Conservation (phyloP, 2,888 invertebrate species). For the Drosophila yooni region DNA sequence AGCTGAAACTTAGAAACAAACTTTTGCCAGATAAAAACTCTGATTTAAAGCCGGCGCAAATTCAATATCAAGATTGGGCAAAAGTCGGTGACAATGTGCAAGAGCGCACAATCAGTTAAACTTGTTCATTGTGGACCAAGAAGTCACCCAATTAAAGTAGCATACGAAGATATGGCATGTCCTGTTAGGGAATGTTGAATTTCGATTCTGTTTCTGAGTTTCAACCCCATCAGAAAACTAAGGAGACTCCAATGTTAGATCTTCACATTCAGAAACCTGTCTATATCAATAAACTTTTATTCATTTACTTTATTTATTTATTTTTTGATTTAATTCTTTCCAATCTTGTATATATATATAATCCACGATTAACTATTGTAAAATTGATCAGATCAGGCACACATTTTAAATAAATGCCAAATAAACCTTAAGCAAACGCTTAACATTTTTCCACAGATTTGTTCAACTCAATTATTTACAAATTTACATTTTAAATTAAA, state of each 20-base stretch:
- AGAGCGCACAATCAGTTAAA: background rate
- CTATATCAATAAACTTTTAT: no score
- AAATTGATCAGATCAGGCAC: background rate
- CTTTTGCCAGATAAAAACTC: background rate
- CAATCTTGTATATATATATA: background rate
- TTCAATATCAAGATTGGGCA: background rate
- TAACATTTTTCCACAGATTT: background rate
- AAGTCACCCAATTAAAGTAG: background rate
- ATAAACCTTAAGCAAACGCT: background rate
- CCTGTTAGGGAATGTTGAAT: rapidly evolving
- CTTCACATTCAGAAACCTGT: no score
- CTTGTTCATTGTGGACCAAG: no score
- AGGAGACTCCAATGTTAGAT: background rate
- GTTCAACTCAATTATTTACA: background rate
- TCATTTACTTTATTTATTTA: background rate
- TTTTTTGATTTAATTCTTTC: background rate
- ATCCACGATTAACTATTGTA: background rate
- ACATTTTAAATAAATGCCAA: background rate
- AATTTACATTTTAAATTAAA: background rate
- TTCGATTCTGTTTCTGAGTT: background rate
- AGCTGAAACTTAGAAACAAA: background rate
- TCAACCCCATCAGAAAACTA: background rate
- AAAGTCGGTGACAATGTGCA: background rate
- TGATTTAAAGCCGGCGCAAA: background rate
- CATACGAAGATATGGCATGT: background rate